These are phyloP conservation scores for Eulemur rubriventer DNA, from an alignment of 2,797 vertebrate genomes.

Conservation along the genomic window DNA sequence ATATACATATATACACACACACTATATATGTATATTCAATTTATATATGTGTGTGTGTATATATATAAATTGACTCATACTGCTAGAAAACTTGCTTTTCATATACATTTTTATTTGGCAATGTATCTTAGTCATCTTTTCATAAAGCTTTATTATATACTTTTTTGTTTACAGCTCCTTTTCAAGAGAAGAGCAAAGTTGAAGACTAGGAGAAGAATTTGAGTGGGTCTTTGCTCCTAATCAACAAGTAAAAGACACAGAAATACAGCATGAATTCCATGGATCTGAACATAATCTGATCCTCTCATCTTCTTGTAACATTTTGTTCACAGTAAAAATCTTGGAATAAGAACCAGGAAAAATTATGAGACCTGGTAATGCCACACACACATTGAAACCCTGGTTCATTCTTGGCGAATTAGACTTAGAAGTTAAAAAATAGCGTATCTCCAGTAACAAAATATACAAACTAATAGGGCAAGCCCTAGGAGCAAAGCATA, in stretches of 20 bases:
- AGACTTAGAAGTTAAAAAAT: neutral
- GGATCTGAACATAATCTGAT: fast-evolving
- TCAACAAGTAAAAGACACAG: neutral
- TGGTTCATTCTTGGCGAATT: neutral
- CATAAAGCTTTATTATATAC: neutral
- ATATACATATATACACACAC: fast-evolving
- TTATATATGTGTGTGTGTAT: no score
- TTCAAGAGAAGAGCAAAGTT: neutral
- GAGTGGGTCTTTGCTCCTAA: neutral
- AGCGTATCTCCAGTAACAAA: neutral
- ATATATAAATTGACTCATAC: neutral
- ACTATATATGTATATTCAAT: no score
- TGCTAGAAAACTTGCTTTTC: neutral
- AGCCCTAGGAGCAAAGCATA: neutral
- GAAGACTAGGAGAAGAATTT: neutral
- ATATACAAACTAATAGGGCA: neutral
- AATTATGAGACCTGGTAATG: neutral
- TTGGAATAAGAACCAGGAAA: neutral
- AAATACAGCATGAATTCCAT: fast-evolving
- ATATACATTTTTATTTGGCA: neutral
- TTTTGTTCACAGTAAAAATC: neutral
- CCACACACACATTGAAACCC: neutral
- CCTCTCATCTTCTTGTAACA: neutral
- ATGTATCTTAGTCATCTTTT: neutral
- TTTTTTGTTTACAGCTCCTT: neutral